Conservation (phyloP, 2,797 vertebrate genomes). For the Anolis apletophallus region DNA sequence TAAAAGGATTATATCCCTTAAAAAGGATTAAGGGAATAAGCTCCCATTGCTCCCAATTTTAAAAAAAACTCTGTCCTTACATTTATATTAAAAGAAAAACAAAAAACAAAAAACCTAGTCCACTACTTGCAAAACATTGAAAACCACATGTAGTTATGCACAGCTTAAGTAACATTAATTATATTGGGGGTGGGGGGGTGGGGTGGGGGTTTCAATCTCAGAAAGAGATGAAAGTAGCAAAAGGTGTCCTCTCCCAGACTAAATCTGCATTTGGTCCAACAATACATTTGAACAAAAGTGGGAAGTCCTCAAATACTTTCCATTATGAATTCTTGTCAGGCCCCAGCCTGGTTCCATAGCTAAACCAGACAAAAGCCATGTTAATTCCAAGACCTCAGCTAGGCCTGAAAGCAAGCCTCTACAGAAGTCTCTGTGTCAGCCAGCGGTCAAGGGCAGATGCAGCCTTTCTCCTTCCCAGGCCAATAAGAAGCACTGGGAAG, state of each 20-base stretch:
- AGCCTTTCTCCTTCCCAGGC: no score
- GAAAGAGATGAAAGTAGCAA: background rate
- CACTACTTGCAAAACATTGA: background rate
- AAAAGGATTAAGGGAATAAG: background rate
- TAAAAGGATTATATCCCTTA: background rate
- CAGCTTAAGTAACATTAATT: background rate
- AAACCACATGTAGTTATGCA: background rate
- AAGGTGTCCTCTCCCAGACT: background rate
- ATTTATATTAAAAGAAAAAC: background rate
- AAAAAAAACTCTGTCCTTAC: background rate
- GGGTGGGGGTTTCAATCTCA: slow-evolving; percentile 12
- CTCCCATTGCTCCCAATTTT: background rate
- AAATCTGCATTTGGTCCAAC: background rate
- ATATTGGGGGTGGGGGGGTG: no score
- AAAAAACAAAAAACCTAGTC: background rate
- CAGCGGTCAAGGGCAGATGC: no score
- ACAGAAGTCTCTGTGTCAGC: no score
- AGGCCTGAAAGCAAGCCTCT: no score
- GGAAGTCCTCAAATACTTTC: background rate
- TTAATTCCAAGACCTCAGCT: no score
- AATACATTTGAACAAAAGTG: background rate
- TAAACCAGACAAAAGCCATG: no score
- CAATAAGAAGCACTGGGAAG: no score
- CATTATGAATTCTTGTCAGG: background rate
- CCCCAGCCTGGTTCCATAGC: no score